These are phyloP conservation scores for Meteorus sp. DNA, from an alignment of 1,140 invertebrate species.

Conservation along the genomic window DNA sequence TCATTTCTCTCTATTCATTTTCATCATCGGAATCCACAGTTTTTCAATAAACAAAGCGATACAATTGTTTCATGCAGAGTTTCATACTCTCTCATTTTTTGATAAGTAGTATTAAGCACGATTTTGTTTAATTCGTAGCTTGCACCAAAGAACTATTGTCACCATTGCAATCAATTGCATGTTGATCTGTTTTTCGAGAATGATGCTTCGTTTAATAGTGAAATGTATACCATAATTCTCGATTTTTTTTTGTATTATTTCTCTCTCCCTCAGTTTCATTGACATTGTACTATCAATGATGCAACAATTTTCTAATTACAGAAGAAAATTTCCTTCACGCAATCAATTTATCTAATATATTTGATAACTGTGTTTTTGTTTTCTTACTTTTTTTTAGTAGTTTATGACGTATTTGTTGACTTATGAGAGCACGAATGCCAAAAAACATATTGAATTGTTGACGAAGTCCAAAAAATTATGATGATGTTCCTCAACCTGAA, in stretches of 20 bases:
- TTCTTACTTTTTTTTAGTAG: no score
- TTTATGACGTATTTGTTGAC: background rate
- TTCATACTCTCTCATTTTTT: no score
- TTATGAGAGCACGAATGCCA: background rate
- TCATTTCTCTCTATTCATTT: background rate
- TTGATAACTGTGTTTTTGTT: no score
- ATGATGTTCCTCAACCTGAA: slow-evolving; percentile 1
- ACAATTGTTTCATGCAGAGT: background rate
- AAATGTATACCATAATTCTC: background rate
- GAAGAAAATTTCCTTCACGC: no score
- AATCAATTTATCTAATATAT: no score
- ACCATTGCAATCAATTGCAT: no score
- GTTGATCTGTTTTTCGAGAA: no score
- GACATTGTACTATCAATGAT: no score
- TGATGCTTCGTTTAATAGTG: background rate
- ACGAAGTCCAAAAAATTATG: background rate
- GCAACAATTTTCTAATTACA: no score
- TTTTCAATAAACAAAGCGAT: background rate
- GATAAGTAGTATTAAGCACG: background rate
- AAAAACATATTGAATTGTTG: background rate
- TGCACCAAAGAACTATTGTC: slow-evolving; percentile 26
- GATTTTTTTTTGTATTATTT: no score
- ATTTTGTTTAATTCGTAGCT: slow-evolving; percentile 3
- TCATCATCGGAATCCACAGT: background rate
- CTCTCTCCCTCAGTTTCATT: no score